A percentile compares a stretch with the other conserved stretches of the same genome.
Evolutionary conservation across 2,888 invertebrate species (phyloP).

Genomic region (Cylindroiulus punctatus): DNA sequence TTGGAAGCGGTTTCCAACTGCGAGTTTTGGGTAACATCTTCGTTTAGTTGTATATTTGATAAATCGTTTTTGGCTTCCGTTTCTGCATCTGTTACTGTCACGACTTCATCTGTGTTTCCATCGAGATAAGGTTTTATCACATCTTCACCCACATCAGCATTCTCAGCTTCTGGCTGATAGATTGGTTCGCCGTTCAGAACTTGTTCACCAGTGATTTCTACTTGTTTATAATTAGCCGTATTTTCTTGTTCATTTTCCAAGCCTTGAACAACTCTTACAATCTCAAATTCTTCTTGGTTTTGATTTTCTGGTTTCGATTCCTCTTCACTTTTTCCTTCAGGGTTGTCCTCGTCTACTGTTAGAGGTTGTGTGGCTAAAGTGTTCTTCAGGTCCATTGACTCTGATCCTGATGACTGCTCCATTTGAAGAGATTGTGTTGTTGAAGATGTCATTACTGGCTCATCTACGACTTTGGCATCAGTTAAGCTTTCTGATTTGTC

Average conservation of each 20-base stretch:
- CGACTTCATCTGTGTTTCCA: slow-evolving; percentile 4
- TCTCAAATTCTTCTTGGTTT: not conserved
- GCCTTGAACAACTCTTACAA: not conserved
- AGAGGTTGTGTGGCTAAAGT: not conserved
- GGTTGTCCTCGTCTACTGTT: not conserved
- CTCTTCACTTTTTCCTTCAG: not conserved
- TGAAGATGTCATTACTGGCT: not conserved
- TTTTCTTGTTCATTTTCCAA: not conserved
- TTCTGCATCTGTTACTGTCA: slow-evolving; percentile 7
- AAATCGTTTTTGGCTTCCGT: not conserved
- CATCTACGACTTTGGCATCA: not conserved
- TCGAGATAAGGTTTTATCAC: not conserved
- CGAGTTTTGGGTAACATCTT: not conserved
- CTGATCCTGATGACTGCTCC: not conserved
- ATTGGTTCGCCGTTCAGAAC: not conserved
- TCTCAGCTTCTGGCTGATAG: not conserved
- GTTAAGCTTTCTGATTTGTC: not conserved
- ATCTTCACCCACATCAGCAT: not conserved
- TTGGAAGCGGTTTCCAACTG: not conserved
- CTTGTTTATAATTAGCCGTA: not conserved
- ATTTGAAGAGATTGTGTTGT: not conserved
- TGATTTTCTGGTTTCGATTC: not conserved
- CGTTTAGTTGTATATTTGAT: not conserved
- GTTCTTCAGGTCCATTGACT: not conserved
- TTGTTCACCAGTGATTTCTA: not conserved